Evolutionary conservation across 2,888 invertebrate genomes (phyloP), one percentile per base, ranked within the genome.

Genomic region (Clitarchus hookeri): DNA sequence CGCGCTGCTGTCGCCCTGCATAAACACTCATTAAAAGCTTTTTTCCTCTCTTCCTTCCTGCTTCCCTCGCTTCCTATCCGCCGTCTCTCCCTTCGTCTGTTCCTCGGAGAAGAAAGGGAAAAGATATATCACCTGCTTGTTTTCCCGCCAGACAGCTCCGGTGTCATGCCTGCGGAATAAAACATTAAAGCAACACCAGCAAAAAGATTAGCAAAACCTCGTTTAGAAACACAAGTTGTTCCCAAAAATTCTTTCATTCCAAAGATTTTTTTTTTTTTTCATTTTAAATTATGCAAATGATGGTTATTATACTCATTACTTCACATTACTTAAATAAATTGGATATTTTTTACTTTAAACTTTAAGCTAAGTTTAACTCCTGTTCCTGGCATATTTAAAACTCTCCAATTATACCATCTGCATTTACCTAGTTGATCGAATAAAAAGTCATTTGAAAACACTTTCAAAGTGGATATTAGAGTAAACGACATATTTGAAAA

Each of bases 11-110:
- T 54, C 48, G 44, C 27, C 27, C 83, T 44, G 84, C 85, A 36
- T 85, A 85, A 85, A 85, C 85, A 85, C 85, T 85, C 85, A 82
- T 85, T 85, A 85, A 48, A 83, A 78, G 85, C 44, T 48, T 80
- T 53, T 44, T 78, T 44, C 36, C 36, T 44, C 44, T 44, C 36
- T n/a, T 44, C 82, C 82, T 44, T 82, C 82, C 79, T 26, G 12
- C 79, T 79, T 82, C 44, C 27, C 36, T 36, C 82, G 16, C 36
- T 25, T 82, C 82, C 19, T 82, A 9, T 36, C 82, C 27, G 16
- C 44, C 82, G 6, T 82, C 82, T 82, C 82, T 82, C 44, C 44
- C 44, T 26, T 13, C 19, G 65, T n/a, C 65, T n/a, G 65, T 65
- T n/a, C 23, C 23, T 65, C 65, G 23, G 65, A 65, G 65, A 65